Conservation (phyloP, 1,140 invertebrate species). For the Drosophila murphyi region DNA sequence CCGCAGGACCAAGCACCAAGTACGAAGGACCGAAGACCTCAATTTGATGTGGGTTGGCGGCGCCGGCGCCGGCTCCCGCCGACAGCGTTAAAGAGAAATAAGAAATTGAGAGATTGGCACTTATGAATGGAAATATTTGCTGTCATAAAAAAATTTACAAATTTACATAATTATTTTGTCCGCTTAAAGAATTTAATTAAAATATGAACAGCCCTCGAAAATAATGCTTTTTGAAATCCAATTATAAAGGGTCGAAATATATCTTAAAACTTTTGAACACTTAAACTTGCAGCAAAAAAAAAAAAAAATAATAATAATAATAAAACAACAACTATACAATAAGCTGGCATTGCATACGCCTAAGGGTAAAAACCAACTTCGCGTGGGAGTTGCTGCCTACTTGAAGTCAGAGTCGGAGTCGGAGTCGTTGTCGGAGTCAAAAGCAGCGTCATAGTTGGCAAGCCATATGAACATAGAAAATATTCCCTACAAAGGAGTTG, state of each 20-base stretch:
- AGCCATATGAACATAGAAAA: constrained; percentile 82
- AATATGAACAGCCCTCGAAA: constrained; percentile 24
- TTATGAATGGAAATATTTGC: constrained; percentile 63
- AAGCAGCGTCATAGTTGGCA: constrained; percentile 58
- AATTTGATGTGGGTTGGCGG: constrained; percentile 47
- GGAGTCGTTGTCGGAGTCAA: constrained; percentile 55
- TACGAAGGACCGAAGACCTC: constrained; percentile 1
- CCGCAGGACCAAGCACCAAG: neutral
- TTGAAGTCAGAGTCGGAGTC: neutral
- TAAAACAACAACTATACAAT: constrained; percentile 50
- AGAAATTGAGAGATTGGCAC: constrained; percentile 47
- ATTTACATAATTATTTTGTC: constrained; percentile 71
- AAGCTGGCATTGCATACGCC: constrained; percentile 31
- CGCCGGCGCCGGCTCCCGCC: constrained; percentile 24
- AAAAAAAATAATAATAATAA: too few species aligned
- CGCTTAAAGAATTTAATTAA: constrained; percentile 72
- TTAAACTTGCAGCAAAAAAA: constrained; percentile 24
- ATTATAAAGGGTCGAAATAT: constrained; percentile 20
- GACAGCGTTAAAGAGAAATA: constrained; percentile 31
- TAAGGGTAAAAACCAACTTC: constrained; percentile 46
- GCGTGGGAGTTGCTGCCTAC: constrained; percentile 21
- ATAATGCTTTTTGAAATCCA: constrained; percentile 16
- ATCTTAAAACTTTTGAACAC: constrained; percentile 51
- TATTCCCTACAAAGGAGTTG: constrained; percentile 83
- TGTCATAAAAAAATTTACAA: constrained; percentile 1